Evolutionary conservation across 2,888 invertebrate genomes (phyloP), one percentile per base, ranked within the genome.

Genomic region (Conops quadrifasciatus): DNA sequence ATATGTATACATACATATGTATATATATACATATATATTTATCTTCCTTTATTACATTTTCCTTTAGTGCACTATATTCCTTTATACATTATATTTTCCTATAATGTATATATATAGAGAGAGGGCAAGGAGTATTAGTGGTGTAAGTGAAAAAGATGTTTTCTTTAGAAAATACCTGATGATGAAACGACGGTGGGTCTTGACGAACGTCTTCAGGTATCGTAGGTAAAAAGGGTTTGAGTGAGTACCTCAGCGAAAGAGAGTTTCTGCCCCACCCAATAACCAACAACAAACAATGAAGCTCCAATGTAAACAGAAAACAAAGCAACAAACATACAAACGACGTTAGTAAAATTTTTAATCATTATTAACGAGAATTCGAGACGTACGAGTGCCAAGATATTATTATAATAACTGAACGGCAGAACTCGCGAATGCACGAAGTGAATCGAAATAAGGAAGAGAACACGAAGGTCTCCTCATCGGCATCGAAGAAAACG

Each of bases 291-390:
- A 7, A 16, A 59, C 59, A 36, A 47, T 51, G 49, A 69, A 59
- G 36, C n/a, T n/a, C n/a, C n/a, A n/a, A n/a, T n/a, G n/a, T 16
- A 13, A 21, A n/a, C 36, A 51, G 26, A 49, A 28, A 28, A 51
- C 63, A 67, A 53, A 64, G 77, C 76, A 78, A 70, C 63, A 65
- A 13, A 30, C 51, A 24, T 71, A 72, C 68, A 15, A 30, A 7
- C 16, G 71, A 69, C 73, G 67, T 67, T 68, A 73, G 66, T 67
- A 74, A 51, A 73, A 74, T 76, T 80, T 82, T 83, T 82, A 82
- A 82, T 82, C 82, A 83, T 80, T 83, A 82, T 82, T 82, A 82
- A 83, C 80, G 80, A 82, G 80, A 82, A 82, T 82, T 82, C 82
- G 82, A 81, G 83, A 80, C 79, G 80, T 80, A 79, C 79, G 81